Percentiles rank a stretch among this genome's conserved stretches.
phyloP scores from a whole-genome alignment of 2,113 vertebrate genomes.

The Heteronetta atricapilla region DNA sequence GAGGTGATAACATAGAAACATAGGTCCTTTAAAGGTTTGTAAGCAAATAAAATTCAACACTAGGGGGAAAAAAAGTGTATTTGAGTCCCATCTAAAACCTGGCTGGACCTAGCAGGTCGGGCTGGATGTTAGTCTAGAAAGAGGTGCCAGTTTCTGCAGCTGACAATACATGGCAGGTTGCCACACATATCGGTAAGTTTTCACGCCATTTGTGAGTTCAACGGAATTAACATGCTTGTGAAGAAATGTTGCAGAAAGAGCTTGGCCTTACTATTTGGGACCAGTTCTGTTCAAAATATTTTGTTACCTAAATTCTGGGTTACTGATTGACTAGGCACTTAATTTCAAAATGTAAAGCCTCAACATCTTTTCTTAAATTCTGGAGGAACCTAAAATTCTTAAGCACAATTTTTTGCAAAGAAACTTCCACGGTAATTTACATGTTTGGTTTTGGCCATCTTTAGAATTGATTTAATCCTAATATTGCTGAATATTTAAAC shows the following conservation, averaged over 20 bases:
- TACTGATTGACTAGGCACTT: background rate
- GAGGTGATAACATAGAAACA: background rate
- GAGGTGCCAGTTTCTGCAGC: background rate
- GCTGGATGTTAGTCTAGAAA: background rate
- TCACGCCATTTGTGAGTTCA: background rate
- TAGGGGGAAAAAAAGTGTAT: background rate
- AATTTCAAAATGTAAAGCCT: background rate
- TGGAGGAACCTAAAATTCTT: background rate
- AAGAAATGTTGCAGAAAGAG: background rate
- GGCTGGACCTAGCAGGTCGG: background rate
- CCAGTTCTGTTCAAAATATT: background rate
- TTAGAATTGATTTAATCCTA: background rate
- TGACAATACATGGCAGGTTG: background rate
- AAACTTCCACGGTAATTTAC: background rate
- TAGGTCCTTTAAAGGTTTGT: background rate
- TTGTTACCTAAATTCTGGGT: background rate
- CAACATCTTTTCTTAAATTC: background rate
- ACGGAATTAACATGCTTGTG: accelerated
- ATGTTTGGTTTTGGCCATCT: background rate
- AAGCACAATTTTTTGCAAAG: background rate
- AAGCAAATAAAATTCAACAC: background rate
- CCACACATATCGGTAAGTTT: background rate
- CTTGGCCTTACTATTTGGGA: background rate
- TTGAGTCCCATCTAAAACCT: background rate
- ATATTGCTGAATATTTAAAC: background rate